Percentiles rank a stretch among this genome's conserved stretches.
phyloP scores from a whole-genome alignment of 2,797 vertebrate genomes.

The Manis javanica region DNA sequence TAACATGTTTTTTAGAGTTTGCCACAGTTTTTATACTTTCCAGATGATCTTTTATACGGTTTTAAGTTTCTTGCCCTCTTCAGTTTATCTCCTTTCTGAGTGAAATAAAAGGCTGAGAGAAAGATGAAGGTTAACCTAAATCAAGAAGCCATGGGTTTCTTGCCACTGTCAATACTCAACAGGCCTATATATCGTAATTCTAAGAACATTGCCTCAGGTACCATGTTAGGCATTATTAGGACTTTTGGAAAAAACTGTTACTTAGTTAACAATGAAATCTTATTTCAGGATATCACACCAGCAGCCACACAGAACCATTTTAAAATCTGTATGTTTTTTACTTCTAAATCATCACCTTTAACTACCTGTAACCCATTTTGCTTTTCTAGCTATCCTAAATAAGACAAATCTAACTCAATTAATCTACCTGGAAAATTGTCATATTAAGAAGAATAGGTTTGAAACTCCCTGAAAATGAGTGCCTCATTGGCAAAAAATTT shows the following conservation, averaged over 20 bases:
- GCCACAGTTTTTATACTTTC: slow-evolving; percentile 58
- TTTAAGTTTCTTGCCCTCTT: slow-evolving; percentile 59
- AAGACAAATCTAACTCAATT: background rate
- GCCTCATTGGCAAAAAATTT: background rate
- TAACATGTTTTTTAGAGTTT: slow-evolving; percentile 21
- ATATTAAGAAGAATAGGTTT: background rate
- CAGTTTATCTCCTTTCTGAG: slow-evolving; percentile 29
- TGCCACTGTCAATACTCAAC: background rate
- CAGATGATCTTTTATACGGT: slow-evolving; percentile 50
- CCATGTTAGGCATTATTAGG: background rate
- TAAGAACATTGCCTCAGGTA: background rate
- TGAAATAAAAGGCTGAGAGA: slow-evolving; percentile 29
- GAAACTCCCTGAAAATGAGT: background rate
- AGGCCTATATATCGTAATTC: background rate
- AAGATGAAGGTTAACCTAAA: background rate
- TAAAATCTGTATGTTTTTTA: background rate
- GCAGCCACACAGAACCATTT: background rate
- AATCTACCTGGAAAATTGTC: background rate
- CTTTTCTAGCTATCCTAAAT: background rate
- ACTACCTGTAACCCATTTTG: background rate
- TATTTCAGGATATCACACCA: background rate
- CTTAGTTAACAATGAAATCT: background rate
- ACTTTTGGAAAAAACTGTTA: background rate
- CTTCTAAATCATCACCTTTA: background rate
- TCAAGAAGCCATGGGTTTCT: background rate